These are phyloP conservation scores for Schrankia costaestrigalis DNA, from an alignment of 2,888 invertebrate species.

Conservation along the genomic window DNA sequence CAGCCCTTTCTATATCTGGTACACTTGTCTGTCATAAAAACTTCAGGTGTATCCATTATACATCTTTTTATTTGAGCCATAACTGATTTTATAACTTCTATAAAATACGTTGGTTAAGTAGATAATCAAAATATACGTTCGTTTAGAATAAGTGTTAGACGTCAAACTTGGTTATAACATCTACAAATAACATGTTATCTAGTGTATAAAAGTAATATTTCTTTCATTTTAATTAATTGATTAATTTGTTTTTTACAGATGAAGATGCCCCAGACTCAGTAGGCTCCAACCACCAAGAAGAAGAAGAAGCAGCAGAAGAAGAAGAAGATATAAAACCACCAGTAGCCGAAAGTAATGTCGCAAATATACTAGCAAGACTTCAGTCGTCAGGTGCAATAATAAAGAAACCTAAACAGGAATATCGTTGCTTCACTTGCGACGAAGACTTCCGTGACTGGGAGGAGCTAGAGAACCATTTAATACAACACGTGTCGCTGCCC, in stretches of 20 bases:
- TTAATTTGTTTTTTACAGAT: constrained; percentile 35
- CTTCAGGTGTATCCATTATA: too few species aligned
- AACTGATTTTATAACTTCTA: too few species aligned
- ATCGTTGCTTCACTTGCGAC: constrained; percentile 76
- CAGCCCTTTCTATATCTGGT: too few species aligned
- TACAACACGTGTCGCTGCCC: constrained; percentile 80
- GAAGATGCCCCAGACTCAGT: constrained; percentile 47
- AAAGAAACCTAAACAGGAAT: constrained; percentile 63
- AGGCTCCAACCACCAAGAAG: constrained; percentile 35
- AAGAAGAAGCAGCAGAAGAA: constrained; percentile 31
- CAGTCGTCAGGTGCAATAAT: constrained; percentile 44
- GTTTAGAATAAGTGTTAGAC: too few species aligned
- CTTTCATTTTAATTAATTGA: too few species aligned
- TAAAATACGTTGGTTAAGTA: too few species aligned
- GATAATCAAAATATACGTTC: too few species aligned
- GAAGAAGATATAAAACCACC: constrained; percentile 42
- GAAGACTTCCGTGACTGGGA: constrained; percentile 69
- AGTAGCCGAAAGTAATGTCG: constrained; percentile 55
- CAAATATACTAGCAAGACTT: constrained; percentile 57
- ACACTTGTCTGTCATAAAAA: too few species aligned
- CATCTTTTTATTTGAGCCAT: too few species aligned
- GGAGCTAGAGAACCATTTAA: constrained; percentile 74
- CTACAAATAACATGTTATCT: too few species aligned
- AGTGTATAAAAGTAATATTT: too few species aligned
- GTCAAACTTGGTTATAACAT: too few species aligned